These are phyloP conservation scores for Electrona antarctica DNA, from an alignment of 2,113 vertebrate genomes.

Conservation along the genomic window DNA sequence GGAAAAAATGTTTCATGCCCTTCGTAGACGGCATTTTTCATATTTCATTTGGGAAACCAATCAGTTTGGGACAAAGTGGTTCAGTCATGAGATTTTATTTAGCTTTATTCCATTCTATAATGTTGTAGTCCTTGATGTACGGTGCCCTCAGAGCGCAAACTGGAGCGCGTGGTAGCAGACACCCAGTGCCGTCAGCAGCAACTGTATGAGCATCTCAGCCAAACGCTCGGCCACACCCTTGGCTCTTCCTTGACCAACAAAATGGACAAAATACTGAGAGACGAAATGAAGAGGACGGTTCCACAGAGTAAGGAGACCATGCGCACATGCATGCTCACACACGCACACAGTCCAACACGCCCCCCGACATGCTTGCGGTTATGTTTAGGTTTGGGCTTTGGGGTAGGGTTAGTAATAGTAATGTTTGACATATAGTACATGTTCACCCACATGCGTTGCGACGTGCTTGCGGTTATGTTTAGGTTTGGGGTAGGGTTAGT, in stretches of 20 bases:
- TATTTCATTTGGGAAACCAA: too few species aligned
- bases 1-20: too few species aligned
- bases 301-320: slow-evolving; percentile 84
- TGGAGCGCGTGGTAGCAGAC: slow-evolving; percentile 86
- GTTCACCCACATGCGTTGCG: not conserved
- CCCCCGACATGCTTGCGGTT: not conserved
- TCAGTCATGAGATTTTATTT: too few species aligned
- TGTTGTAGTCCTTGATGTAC: slow-evolving; percentile 80
- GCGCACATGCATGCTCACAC: slow-evolving; percentile 40
- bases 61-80: too few species aligned
- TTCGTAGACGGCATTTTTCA: too few species aligned
- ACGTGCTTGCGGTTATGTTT: too few species aligned
- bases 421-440: not conserved
- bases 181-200: slow-evolving; percentile 87
- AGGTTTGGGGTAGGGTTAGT: not conserved
- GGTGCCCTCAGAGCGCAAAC: slow-evolving; percentile 84
- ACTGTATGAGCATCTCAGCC: slow-evolving; percentile 90
- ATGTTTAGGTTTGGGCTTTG: too few species aligned
- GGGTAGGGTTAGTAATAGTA: not conserved
- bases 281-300: slow-evolving; percentile 95
- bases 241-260: slow-evolving; percentile 84
- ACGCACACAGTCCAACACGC: not conserved
- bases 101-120: too few species aligned
- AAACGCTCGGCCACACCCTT: slow-evolving; percentile 89
- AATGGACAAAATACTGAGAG: slow-evolving; percentile 91